Percentiles rank a stretch among this genome's conserved stretches.
phyloP scores from a whole-genome alignment of 2,797 vertebrate species.

The Chiloscyllium punctatum region DNA sequence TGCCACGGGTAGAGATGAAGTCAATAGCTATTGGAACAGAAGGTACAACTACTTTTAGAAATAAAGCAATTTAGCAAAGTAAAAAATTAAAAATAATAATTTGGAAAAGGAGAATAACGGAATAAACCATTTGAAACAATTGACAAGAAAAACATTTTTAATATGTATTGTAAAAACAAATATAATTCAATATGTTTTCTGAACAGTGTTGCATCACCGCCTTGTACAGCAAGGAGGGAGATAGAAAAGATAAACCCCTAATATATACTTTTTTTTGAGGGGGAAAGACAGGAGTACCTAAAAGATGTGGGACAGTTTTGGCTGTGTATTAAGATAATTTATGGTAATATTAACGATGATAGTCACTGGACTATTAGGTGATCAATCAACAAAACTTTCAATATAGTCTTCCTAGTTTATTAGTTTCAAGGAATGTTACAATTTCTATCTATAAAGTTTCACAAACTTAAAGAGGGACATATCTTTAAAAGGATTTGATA shows the following conservation, averaged over 20 bases:
- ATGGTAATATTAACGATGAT: too few relatives aligned
- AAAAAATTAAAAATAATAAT: neutral
- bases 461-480: neutral
- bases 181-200: neutral
- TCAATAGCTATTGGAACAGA: too few relatives aligned
- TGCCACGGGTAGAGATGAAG: too few relatives aligned
- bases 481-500: conserved; percentile 33
- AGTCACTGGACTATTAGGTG: neutral
- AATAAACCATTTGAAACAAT: neutral
- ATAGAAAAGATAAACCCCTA: neutral
- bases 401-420: neutral
- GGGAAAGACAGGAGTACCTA: too few relatives aligned
- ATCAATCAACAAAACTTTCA: neutral
- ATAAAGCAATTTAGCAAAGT: neutral
- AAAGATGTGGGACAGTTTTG: too few relatives aligned
- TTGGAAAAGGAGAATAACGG: neutral
- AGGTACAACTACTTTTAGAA: neutral
- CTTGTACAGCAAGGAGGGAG: neutral
- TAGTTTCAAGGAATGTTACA: neutral
- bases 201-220: neutral
- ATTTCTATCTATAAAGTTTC: neutral
- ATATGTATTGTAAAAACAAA: neutral
- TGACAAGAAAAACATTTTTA: neutral
- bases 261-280: too few relatives aligned
- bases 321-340: too few relatives aligned